Percentiles rank a stretch among this genome's conserved stretches.
Conservation (phyloP, 1,140 invertebrate species). For the Trinorchestia longiramus region DNA sequence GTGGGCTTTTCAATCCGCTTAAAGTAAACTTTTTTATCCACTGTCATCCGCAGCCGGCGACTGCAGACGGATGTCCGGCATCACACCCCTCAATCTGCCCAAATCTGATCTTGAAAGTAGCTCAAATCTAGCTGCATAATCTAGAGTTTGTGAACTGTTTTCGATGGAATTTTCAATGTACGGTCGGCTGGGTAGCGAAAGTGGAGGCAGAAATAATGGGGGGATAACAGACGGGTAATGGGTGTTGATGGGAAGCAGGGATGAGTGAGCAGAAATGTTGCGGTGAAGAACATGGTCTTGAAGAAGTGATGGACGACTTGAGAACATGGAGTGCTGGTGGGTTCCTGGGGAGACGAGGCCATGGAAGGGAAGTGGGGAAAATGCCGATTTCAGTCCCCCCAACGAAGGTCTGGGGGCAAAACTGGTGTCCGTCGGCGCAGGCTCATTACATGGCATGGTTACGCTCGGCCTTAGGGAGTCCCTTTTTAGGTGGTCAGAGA, state of each 20-base stretch:
- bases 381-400: slow-evolving; percentile 66
- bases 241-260: slow-evolving; percentile 57
- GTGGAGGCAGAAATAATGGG: slow-evolving; percentile 62
- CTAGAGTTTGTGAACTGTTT: slow-evolving; percentile 50
- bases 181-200: slow-evolving; percentile 61
- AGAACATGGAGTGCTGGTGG: slow-evolving; percentile 56
- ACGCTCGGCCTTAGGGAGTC: slow-evolving; percentile 53
- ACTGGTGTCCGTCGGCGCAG: slow-evolving; percentile 50
- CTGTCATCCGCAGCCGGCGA: slow-evolving; percentile 64
- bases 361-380: slow-evolving; percentile 64
- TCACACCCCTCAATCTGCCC: slow-evolving; percentile 59
- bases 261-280: slow-evolving; percentile 51
- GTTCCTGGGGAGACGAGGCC: slow-evolving; percentile 54
- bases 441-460: slow-evolving; percentile 42
- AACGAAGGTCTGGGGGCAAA: slow-evolving; percentile 63
- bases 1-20: background rate
- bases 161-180: slow-evolving; percentile 60
- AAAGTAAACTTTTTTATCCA: slow-evolving; percentile 37
- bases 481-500: slow-evolving; percentile 64
- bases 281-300: slow-evolving; percentile 55
- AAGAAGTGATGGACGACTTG: slow-evolving; percentile 57
- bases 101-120: slow-evolving; percentile 61
- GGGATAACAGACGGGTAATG: slow-evolving; percentile 63
- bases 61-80: slow-evolving; percentile 60
- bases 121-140: slow-evolving; percentile 62